Base-by-base conservation (phyloP, 2,888 invertebrate species). In the Hypercompe scribonia region DNA sequence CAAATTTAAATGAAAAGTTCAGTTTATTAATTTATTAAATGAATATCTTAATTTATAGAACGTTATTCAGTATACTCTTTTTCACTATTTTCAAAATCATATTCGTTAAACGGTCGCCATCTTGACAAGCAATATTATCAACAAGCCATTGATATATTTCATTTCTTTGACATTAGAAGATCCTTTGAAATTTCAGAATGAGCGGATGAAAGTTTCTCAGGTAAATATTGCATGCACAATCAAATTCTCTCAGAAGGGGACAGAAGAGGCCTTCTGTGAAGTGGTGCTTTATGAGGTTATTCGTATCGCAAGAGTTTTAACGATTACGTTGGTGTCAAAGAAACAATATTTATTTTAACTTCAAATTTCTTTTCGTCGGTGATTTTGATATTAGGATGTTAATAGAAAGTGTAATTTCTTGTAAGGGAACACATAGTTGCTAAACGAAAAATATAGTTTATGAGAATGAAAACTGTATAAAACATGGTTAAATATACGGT, bases 171-270 rank as follows among this genome's bases (percentile, higher is more conserved):
- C 70, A 76, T 64, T 42, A 72, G 69, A 71, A 34, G 71, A 61
- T 33, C 50, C 71, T 39, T 46, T 24, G 79, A 79, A 75, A 83
- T 84, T 84, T 73, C 79, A 83, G 84, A 84, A 83, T 81, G 31
- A 66, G 65, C 73, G 71, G 70, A 63, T 28, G 31, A 66, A 72
- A 70, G 61, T 64, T 46, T 54, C 74, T 70, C 83, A 84, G 75
- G 79, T 79, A 83, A 84, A 84, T 83, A 79, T 83, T 83, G 77
- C 73, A 73, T 76, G 74, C 42, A 68, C 71, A 58, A 76, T 84
- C 66, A 70, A 75, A 66, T 72, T 72, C 74, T 76, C 76, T 76
- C 72, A 76, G 74, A 76, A 81, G 75, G 77, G 81, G 58, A 58
- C 68, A 54, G 34, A 66, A 69, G 73, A 58, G 39, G 36, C 63